Conservation (phyloP, 35 echinoderm and acorn worm genomes). For the Diadema setosum region DNA sequence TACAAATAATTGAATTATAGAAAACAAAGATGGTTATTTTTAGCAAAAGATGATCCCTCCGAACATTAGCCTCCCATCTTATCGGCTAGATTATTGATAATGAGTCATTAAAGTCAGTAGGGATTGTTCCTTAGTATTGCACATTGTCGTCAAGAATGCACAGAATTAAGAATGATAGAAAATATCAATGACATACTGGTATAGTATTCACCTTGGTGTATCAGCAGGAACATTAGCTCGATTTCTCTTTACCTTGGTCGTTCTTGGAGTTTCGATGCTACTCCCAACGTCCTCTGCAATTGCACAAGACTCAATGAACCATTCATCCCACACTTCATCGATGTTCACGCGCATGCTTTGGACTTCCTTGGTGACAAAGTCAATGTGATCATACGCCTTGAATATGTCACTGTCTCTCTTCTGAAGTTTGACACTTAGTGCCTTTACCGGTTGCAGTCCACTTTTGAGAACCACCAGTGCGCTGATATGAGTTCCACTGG, state of each 20-base stretch:
- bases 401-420: not conserved
- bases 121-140: slow-evolving; percentile 15
- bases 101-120: slow-evolving; percentile 26
- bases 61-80: slow-evolving; percentile 5
- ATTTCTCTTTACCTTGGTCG: not conserved
- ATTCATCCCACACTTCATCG: not conserved
- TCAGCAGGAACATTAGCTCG: not conserved
- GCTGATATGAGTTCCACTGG: not conserved
- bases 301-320: not conserved
- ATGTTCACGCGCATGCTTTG: not conserved
- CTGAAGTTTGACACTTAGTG: not conserved
- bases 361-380: not conserved
- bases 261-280: not conserved
- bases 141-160: slow-evolving; percentile 24
- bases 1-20: slow-evolving; percentile 22
- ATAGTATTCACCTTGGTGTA: not conserved
- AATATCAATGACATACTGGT: slow-evolving; percentile 25
- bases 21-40: slow-evolving; percentile 25
- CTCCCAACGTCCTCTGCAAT: not conserved
- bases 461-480: not conserved
- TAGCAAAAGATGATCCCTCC: slow-evolving; percentile 21
- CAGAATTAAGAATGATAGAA: not conserved
- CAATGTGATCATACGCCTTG: not conserved
- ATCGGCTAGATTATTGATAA: slow-evolving; percentile 21
- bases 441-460: not conserved